A percentile compares a stretch with the other conserved stretches of the same genome.
These are phyloP conservation scores for Nomada goodeniana DNA, from an alignment of 2,888 invertebrate genomes.

Conservation along the genomic window DNA sequence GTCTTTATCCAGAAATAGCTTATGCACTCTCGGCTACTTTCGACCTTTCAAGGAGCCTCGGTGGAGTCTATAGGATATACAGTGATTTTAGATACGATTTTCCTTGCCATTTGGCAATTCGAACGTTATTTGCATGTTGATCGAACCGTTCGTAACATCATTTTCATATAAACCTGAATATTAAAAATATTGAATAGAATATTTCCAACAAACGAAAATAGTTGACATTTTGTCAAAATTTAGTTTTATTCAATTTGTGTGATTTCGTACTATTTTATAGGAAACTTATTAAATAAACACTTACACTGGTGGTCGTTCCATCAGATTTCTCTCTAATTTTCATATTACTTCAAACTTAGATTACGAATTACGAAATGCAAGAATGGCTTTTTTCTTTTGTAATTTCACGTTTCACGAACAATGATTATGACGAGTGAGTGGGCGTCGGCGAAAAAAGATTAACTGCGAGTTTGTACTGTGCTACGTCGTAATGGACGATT, in stretches of 20 bases:
- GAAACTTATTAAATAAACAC: too few relatives aligned
- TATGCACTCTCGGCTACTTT: constrained; percentile 37
- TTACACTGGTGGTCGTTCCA: too few relatives aligned
- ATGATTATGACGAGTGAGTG: not conserved
- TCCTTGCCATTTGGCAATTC: constrained; percentile 11
- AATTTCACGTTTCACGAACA: not conserved
- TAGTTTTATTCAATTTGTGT: not conserved
- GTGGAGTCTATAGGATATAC: constrained; percentile 14
- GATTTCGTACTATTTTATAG: too few relatives aligned
- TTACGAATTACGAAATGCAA: not conserved
- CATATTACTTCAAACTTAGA: too few relatives aligned
- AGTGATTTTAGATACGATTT: constrained; percentile 28
- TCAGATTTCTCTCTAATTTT: too few relatives aligned
- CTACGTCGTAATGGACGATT: constrained; percentile 12
- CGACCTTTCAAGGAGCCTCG: constrained; percentile 57
- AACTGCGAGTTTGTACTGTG: constrained; percentile 11
- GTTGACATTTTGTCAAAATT: not conserved
- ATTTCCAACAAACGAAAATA: too few relatives aligned
- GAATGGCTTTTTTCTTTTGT: not conserved
- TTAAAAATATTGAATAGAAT: not conserved
- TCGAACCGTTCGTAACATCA: constrained; percentile 1
- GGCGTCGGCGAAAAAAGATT: constrained; percentile 15
- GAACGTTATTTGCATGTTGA: constrained; percentile 22
- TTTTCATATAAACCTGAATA: not conserved
- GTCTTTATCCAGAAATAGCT: constrained; percentile 62